A percentile compares a stretch with the other conserved stretches of the same genome.
phyloP scores from a whole-genome alignment of 2,888 invertebrate species.

The Nomada lathburiana region DNA sequence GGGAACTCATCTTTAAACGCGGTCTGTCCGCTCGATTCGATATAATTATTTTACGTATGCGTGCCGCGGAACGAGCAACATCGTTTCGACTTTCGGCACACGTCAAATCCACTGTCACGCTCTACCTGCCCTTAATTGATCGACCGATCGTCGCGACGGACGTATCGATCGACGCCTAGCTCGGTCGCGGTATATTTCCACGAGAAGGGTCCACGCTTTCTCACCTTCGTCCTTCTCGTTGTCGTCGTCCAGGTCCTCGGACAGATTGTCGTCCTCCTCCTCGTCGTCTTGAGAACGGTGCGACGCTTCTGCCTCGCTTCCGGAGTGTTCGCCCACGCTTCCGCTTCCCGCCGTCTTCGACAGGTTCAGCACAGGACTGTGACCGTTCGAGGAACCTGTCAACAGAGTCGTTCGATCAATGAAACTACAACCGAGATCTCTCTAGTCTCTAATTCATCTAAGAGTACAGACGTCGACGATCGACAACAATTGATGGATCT shows the following conservation, averaged over 20 bases:
- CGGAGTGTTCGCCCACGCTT: slow-evolving; percentile 88
- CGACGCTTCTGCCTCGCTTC: slow-evolving; percentile 88
- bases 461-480: slow-evolving; percentile 39
- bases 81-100: slow-evolving; percentile 64
- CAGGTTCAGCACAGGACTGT: slow-evolving; percentile 96
- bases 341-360: slow-evolving; percentile 94
- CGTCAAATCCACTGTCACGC: slow-evolving; percentile 58
- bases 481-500: slow-evolving; percentile 81
- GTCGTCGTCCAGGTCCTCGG: slow-evolving; percentile 94
- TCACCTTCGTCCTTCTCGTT: slow-evolving; percentile 93
- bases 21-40: slow-evolving; percentile 79
- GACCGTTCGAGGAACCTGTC: slow-evolving; percentile 93
- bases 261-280: slow-evolving; percentile 94
- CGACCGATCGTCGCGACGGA: slow-evolving; percentile 37
- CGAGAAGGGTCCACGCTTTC: background rate
- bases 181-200: slow-evolving; percentile 4
- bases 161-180: slow-evolving; percentile 31
- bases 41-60: slow-evolving; percentile 82
- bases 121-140: slow-evolving; percentile 65
- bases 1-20: slow-evolving; percentile 77
- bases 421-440: background rate
- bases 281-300: slow-evolving; percentile 90
- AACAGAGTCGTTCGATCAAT: background rate
- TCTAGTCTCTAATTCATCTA: background rate
- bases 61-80: slow-evolving; percentile 67